phyloP scores from a whole-genome alignment of 2,797 vertebrate species.

The Cynodonichthys magdalenae region DNA sequence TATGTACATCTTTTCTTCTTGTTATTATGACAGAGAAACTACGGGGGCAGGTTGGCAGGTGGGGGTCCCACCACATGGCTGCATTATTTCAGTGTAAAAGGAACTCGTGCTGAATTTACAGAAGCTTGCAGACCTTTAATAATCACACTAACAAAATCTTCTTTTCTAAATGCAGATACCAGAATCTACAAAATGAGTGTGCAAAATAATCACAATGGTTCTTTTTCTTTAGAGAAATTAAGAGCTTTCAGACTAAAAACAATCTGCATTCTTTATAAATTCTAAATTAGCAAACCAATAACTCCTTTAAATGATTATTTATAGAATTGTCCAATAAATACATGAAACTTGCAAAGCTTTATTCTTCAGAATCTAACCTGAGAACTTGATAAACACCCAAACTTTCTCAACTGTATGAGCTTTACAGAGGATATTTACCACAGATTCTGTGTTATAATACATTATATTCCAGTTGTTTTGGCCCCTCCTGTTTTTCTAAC shows the following conservation, averaged over 20 bases:
- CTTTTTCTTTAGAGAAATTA: slow-evolving; percentile 12
- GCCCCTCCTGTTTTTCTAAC: slow-evolving; percentile 45
- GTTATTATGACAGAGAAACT: slow-evolving; percentile 64
- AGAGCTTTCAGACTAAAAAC: neutral
- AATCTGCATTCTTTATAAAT: slow-evolving; percentile 9
- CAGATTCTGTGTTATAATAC: slow-evolving; percentile 27
- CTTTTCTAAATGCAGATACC: slow-evolving; percentile 14
- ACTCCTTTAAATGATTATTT: slow-evolving; percentile 41
- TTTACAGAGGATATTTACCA: slow-evolving; percentile 41
- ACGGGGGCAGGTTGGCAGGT: slow-evolving; percentile 49
- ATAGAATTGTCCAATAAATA: slow-evolving; percentile 46
- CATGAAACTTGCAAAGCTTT: slow-evolving; percentile 37
- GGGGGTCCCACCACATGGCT: slow-evolving; percentile 38
- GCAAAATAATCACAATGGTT: slow-evolving; percentile 7
- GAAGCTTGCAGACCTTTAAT: slow-evolving; percentile 34
- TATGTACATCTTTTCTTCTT: slow-evolving; percentile 68
- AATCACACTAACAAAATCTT: slow-evolving; percentile 39
- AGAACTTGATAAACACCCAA: slow-evolving; percentile 7
- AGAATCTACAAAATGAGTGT: slow-evolving; percentile 6
- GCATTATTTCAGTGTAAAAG: slow-evolving; percentile 34
- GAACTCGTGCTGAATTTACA: slow-evolving; percentile 18
- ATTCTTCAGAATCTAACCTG: slow-evolving; percentile 17
- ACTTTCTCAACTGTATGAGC: slow-evolving; percentile 31
- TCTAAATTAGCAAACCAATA: slow-evolving; percentile 13
- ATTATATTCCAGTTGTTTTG: slow-evolving; percentile 21